Conservation (phyloP, 2,888 invertebrate species). For the Nymphalis urticae region DNA sequence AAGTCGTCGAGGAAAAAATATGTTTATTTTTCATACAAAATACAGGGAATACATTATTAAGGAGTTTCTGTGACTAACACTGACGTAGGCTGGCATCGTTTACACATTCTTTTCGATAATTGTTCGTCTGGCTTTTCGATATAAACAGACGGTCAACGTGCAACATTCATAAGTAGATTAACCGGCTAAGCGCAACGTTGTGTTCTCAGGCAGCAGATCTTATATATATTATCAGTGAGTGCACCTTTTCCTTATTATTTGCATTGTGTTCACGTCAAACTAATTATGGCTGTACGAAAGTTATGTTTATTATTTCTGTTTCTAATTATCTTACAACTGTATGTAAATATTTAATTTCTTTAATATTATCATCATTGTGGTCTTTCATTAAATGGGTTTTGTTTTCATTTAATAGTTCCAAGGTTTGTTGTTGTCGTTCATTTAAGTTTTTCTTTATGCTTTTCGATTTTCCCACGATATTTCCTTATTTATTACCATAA, state of each 20-base stretch:
- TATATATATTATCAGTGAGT: slow-evolving; percentile 11
- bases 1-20: background rate
- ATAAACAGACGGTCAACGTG: slow-evolving; percentile 32
- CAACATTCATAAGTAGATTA: slow-evolving; percentile 29
- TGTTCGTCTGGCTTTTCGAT: slow-evolving; percentile 30
- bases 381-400: background rate
- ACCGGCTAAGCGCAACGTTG: slow-evolving; percentile 26
- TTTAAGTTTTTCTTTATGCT: too few species aligned
- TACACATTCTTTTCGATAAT: slow-evolving; percentile 36
- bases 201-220: background rate
- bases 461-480: too few species aligned
- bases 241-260: slow-evolving; percentile 4
- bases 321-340: background rate
- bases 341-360: background rate
- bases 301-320: background rate
- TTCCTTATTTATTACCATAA: too few species aligned
- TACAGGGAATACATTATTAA: slow-evolving; percentile 28
- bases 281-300: background rate
- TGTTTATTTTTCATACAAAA: slow-evolving; percentile 1
- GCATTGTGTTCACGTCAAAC: background rate
- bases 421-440: background rate
- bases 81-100: slow-evolving; percentile 35
- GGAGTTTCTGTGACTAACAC: slow-evolving; percentile 40
- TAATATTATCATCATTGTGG: background rate
- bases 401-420: background rate